phyloP scores from a whole-genome alignment of 2,888 invertebrate genomes.

The Atethmia centrago region DNA sequence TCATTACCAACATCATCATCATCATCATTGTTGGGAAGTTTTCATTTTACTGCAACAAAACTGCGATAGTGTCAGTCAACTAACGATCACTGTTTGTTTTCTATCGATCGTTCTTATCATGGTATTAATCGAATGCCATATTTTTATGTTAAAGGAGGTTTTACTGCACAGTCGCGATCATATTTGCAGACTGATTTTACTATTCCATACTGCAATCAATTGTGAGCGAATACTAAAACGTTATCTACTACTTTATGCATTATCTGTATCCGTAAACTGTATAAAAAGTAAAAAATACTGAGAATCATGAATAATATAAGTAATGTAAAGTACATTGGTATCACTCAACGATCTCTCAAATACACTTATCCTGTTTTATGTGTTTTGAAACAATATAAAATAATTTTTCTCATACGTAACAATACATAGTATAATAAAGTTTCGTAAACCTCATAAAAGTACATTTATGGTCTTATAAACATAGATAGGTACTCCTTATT shows the following conservation, averaged over 20 bases:
- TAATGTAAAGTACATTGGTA: slow-evolving; percentile 39
- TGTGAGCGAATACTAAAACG: neutral
- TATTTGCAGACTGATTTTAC: neutral
- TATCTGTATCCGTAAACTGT: neutral
- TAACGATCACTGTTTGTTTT: slow-evolving; percentile 24
- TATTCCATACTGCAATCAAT: neutral
- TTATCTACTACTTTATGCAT: neutral
- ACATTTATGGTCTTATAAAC: slow-evolving; percentile 65
- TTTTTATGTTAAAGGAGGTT: neutral
- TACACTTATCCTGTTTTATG: slow-evolving; percentile 52
- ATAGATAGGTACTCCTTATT: slow-evolving; percentile 61
- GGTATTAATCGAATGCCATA: neutral
- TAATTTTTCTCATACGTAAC: slow-evolving; percentile 56
- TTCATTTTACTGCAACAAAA: slow-evolving; percentile 18
- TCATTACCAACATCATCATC: too few relatives aligned
- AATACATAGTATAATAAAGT: slow-evolving; percentile 63
- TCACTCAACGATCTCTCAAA: slow-evolving; percentile 58
- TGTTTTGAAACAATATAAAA: slow-evolving; percentile 62
- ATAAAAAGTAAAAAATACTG: neutral
- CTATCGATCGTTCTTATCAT: slow-evolving; percentile 11
- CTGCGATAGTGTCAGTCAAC: slow-evolving; percentile 36
- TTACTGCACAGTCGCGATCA: neutral
- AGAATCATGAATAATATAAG: slow-evolving; percentile 26
- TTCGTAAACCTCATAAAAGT: slow-evolving; percentile 60
- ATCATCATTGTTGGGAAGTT: neutral